Conservation (phyloP, 2,113 vertebrate species). For the Polyodon spathula region DNA sequence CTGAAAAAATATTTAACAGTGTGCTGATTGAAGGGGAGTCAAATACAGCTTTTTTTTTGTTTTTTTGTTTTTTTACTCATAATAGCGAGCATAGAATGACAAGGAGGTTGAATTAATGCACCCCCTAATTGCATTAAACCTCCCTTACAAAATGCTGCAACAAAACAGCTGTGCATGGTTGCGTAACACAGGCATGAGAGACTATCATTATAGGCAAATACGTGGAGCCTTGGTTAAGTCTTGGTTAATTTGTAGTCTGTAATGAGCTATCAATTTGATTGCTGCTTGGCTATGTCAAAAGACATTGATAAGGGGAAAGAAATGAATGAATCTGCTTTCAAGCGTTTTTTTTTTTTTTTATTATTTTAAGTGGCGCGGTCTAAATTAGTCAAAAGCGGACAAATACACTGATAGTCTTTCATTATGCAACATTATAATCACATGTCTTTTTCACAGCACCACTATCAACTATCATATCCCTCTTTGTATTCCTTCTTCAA, state of each 20-base stretch:
- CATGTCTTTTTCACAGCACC: background rate
- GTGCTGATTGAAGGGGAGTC: too few species aligned
- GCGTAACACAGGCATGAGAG: background rate
- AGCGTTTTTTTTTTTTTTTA: conserved; percentile 1
- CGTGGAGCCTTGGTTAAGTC: conserved; percentile 11
- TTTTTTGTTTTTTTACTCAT: too few species aligned
- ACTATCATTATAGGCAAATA: conserved; percentile 2
- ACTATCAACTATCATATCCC: background rate
- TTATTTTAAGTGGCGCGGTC: conserved; percentile 1
- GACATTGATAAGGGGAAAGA: conserved; percentile 7
- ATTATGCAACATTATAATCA: conserved; percentile 1
- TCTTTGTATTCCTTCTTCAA: conserved; percentile 17
- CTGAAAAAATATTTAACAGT: too few species aligned
- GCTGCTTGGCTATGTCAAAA: background rate
- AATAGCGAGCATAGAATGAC: too few species aligned
- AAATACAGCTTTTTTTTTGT: too few species aligned
- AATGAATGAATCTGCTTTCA: conserved; percentile 1
- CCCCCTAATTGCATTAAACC: background rate
- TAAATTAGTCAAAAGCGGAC: background rate
- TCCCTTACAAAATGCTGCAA: background rate
- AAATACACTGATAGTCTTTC: background rate
- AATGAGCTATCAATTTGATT: conserved; percentile 10
- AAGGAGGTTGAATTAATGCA: too few species aligned
- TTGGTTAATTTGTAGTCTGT: conserved; percentile 14
- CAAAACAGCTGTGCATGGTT: background rate